Evolutionary conservation across 1,140 invertebrate species (phyloP), one percentile per base, ranked within the genome.

Genomic region (Atta colombica): DNA sequence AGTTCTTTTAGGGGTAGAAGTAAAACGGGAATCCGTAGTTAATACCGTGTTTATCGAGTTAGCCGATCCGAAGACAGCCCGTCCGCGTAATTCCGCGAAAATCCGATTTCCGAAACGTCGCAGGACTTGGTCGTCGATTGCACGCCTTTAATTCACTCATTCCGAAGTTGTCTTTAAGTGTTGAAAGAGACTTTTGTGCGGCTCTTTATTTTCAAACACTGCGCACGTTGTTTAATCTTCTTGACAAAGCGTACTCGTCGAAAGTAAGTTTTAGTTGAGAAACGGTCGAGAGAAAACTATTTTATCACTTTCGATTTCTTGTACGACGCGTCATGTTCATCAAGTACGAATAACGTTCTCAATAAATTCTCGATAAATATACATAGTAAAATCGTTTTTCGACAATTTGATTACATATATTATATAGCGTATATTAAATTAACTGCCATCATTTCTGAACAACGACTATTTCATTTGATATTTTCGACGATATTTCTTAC

Each of bases 401-500:
- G 6, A 21, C 18, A 74, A 74, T 39, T 61, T 49, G 10, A 58
- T 39, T 25, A 25, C 7, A 16, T 39, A 39, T 39, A 39, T 39
- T 39, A 25, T 21, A 61, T 25, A 25, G 45, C 12, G 39, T n/a
- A n/a, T 21, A 74, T 75, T 61, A 45, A 84, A 84, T 75, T 84
- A 74, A 84, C 69, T 10, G 18, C 16, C 45, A 18, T 53, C 39
- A 35, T 51, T 84, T 75, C 60, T 63, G 35, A 63, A 49, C 78
- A 10, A 60, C 28, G 39, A 63, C 55, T 51, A 21, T 63, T 84
- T 25, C 39, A 61, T 75, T 74, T 18, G 80, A 74, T 61, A 82
- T 82, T 84, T 74, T 49, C 69, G 69, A 75, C 72, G 69, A 84
- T 51, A 84, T 75, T 84, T 84, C 69, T 84, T 61, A 84, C 69